Evolutionary conservation across 1,140 invertebrate species (phyloP).

Genomic region (Pseudomyrmex dendroicus): DNA sequence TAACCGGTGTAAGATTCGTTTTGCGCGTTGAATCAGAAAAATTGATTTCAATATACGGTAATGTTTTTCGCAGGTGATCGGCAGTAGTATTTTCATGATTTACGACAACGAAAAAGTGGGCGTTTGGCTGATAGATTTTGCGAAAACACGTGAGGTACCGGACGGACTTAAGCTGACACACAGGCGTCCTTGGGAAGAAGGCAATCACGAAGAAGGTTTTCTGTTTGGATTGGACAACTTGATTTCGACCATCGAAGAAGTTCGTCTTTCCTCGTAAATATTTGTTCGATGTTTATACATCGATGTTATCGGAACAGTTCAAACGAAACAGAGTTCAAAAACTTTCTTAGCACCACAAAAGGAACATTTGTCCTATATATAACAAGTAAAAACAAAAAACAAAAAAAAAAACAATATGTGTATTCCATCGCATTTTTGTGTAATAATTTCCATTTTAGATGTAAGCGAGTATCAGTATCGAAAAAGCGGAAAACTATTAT

Average conservation of each 20-base stretch:
- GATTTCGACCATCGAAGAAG: slow-evolving; percentile 84
- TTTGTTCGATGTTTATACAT: neutral
- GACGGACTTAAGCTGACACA: slow-evolving; percentile 90
- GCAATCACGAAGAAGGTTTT: slow-evolving; percentile 98
- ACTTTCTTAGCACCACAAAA: neutral
- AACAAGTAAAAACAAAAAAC: slow-evolving; percentile 23
- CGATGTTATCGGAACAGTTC: too few species aligned
- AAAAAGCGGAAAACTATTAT: neutral
- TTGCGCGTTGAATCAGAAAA: neutral
- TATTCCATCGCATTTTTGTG: slow-evolving; percentile 12
- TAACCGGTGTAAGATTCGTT: too few species aligned
- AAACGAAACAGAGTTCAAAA: neutral
- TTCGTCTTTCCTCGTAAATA: slow-evolving; percentile 47
- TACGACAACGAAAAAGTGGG: slow-evolving; percentile 94
- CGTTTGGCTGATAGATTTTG: slow-evolving; percentile 98
- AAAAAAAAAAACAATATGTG: slow-evolving; percentile 12
- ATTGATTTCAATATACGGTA: neutral
- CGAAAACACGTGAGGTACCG: slow-evolving; percentile 93
- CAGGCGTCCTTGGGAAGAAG: slow-evolving; percentile 91
- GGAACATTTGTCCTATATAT: slow-evolving; percentile 16
- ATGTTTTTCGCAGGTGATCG: slow-evolving; percentile 88
- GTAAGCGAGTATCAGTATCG: neutral
- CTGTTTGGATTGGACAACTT: slow-evolving; percentile 95
- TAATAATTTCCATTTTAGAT: slow-evolving; percentile 7
- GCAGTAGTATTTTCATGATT: slow-evolving; percentile 97